Evolutionary conservation across 2,113 vertebrate genomes (phyloP).

Genomic region (Pteruthius melanotis): DNA sequence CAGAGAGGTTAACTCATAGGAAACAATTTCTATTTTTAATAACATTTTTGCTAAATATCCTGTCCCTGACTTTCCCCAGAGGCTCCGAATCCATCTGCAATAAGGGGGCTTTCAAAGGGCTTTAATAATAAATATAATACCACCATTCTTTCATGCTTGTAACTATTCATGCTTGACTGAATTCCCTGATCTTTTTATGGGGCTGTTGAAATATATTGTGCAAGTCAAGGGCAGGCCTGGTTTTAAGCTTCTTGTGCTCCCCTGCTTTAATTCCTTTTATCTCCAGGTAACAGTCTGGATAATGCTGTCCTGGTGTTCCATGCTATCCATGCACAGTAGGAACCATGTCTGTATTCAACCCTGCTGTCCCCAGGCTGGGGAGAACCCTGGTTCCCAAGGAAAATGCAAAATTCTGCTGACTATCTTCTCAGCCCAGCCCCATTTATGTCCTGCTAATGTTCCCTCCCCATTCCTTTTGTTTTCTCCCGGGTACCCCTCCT

Average conservation of each 20-base stretch:
- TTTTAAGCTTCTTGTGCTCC: conserved; percentile 16
- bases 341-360: neutral
- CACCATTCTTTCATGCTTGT: conserved; percentile 43
- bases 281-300: neutral
- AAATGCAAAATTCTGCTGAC: neutral
- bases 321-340: neutral
- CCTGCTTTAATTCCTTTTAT: conserved; percentile 49
- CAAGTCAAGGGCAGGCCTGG: conserved; percentile 53
- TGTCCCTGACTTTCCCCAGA: conserved; percentile 49
- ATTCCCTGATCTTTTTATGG: conserved; percentile 58
- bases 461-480: neutral
- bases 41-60: conserved; percentile 63
- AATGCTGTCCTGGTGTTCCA: neutral
- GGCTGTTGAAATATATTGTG: conserved; percentile 37
- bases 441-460: neutral
- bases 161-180: conserved; percentile 58
- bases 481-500: neutral
- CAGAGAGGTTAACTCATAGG: conserved; percentile 44
- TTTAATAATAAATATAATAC: conserved; percentile 63
- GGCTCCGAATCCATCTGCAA: conserved; percentile 29
- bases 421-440: neutral
- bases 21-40: conserved; percentile 66
- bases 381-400: neutral
- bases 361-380: no score
- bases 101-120: conserved; percentile 37